These are phyloP conservation scores for Cardinalis cardinalis DNA, from an alignment of 2,113 vertebrate species.

Conservation along the genomic window DNA sequence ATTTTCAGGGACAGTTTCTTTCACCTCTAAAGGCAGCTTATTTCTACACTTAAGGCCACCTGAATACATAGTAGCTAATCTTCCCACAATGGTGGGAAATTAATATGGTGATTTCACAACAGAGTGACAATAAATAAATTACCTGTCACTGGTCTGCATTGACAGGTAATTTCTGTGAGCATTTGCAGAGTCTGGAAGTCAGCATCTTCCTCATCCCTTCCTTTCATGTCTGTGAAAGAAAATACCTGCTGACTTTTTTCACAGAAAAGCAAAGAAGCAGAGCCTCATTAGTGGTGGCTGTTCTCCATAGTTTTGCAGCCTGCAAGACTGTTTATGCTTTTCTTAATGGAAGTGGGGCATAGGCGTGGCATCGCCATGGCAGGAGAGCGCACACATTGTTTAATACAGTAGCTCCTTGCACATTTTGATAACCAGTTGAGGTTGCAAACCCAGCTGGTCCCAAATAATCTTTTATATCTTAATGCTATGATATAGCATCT, in stretches of 20 bases:
- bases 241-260: background rate
- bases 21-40: background rate
- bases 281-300: background rate
- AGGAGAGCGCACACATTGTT: background rate
- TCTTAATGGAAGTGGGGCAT: background rate
- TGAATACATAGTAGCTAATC: background rate
- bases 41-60: background rate
- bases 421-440: background rate
- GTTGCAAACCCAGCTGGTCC: background rate
- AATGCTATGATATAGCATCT: background rate
- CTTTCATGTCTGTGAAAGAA: background rate
- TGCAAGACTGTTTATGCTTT: background rate
- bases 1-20: background rate
- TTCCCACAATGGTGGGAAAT: background rate
- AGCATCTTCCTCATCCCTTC: background rate
- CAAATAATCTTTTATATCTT: background rate
- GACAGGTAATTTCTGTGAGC: background rate
- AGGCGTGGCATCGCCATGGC: background rate
- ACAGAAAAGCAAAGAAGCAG: background rate
- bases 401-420: background rate
- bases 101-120: background rate
- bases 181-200: background rate
- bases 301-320: background rate
- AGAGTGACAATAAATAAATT: constrained; percentile 7
- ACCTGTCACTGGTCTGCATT: background rate